Base-by-base conservation (phyloP, 2,888 invertebrate species). In the Omphaloscelis lunosa region DNA sequence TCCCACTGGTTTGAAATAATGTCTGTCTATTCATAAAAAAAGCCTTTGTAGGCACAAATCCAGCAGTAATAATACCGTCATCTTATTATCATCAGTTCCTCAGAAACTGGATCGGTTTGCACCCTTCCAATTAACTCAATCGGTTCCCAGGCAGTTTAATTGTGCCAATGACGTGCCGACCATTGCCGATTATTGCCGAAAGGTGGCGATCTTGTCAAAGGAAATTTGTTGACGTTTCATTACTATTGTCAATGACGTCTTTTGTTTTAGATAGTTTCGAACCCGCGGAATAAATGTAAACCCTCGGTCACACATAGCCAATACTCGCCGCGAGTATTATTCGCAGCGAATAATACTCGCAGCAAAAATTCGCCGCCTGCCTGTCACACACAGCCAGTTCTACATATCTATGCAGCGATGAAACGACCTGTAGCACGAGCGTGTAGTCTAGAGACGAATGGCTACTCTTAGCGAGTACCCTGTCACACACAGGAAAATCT, bases 51-150 rank as follows among this genome's bases (percentile, higher is more conserved):
- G 20, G 45, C 68, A 83, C 51, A 59, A 53, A 53, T 15, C 41
- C 51, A n/a, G 62, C 23, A 15, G 17, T 63, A 53, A 79, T 62
- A 41, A 39, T 70, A 59, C 53, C 29, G n/a, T 56, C 71, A 39
- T 62, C 58, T 72, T 39, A 85, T 75, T 72, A 34, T 62, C 51
- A 41, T 53, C 34, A 72, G 75, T 59, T 58, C 23, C 27, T 17
- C 45, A 67, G 45, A 58, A 69, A 75, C 75, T 58, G 67, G 53
- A 75, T 83, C 65, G n/a, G 68, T 75, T 80, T 68, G 76, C 76
- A 86, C 84, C 80, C 86, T 86, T 79, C 87, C 87, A 87, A 87
- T 87, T 86, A 88, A 81, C 79, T 76, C 66, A 78, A 87, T 87
- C 69, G 84, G 27, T 82, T 84, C 69, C 68, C 61, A 59, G 69